phyloP scores from a whole-genome alignment of 2,797 vertebrate genomes.

The Poecilia picta region DNA sequence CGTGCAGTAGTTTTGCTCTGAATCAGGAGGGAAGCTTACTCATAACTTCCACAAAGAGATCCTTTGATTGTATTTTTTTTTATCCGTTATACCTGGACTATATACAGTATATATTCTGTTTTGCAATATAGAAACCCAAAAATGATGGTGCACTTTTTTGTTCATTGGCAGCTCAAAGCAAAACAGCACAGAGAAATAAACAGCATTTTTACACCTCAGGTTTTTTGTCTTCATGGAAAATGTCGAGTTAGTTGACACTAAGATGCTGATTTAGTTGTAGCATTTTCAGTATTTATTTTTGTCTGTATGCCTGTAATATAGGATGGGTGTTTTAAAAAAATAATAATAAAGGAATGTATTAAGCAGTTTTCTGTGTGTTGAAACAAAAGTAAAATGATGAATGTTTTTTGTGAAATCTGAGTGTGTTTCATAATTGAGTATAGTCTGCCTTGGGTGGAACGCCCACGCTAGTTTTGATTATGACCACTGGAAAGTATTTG shows the following conservation, averaged over 20 bases:
- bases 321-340: slow-evolving; percentile 1
- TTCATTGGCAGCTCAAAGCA: slow-evolving; percentile 21
- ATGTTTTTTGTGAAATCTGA: slow-evolving; percentile 1
- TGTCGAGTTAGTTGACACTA: slow-evolving; percentile 62
- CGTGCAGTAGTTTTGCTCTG: slow-evolving; percentile 5
- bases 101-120: not conserved
- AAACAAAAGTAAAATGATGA: not conserved
- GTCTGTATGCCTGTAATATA: slow-evolving; percentile 7
- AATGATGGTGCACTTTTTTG: slow-evolving; percentile 7
- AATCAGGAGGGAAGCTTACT: slow-evolving; percentile 18
- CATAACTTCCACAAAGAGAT: slow-evolving; percentile 27
- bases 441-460: slow-evolving; percentile 19
- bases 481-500: slow-evolving; percentile 60
- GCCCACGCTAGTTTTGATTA: slow-evolving; percentile 37
- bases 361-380: slow-evolving; percentile 9
- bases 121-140: slow-evolving; percentile 5
- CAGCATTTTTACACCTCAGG: slow-evolving; percentile 5
- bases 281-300: slow-evolving; percentile 67
- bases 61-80: slow-evolving; percentile 18
- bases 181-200: not conserved
- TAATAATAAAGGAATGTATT: slow-evolving; percentile 44
- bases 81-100: slow-evolving; percentile 3
- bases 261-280: slow-evolving; percentile 37
- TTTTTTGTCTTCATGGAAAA: slow-evolving; percentile 27
- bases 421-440: slow-evolving; percentile 6